These are phyloP conservation scores for Pectinophora gossypiella DNA, from an alignment of 1,140 invertebrate genomes.

Conservation along the genomic window DNA sequence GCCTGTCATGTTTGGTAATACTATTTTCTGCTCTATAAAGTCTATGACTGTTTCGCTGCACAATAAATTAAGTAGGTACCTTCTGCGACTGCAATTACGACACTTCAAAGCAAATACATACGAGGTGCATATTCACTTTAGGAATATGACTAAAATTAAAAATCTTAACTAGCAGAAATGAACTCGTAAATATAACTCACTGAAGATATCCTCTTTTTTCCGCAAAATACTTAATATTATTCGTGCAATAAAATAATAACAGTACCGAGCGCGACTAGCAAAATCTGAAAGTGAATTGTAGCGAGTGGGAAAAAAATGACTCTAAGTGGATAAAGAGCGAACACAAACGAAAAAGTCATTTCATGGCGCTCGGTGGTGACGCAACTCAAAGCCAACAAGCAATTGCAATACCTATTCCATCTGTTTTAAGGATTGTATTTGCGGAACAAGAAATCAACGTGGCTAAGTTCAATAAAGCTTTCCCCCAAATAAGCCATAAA, in stretches of 20 bases:
- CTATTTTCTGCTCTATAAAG: constrained; percentile 62
- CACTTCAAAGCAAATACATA: no score
- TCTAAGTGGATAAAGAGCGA: constrained; percentile 72
- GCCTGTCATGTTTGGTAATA: constrained; percentile 34
- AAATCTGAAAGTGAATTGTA: constrained; percentile 73
- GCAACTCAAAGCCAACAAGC: constrained; percentile 21
- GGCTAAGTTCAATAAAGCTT: constrained; percentile 71
- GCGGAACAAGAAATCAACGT: constrained; percentile 36
- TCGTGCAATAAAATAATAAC: constrained; percentile 67
- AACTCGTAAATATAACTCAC: no score
- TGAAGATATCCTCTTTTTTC: no score
- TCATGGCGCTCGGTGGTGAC: constrained; percentile 55
- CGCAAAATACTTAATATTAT: constrained; percentile 48
- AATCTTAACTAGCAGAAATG: no score
- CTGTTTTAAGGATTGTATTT: constrained; percentile 36
- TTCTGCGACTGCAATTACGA: no score
- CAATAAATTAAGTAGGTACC: no score
- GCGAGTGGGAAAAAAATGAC: constrained; percentile 67
- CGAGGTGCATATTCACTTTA: no score
- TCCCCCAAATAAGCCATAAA: constrained; percentile 74
- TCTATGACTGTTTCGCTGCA: constrained; percentile 9
- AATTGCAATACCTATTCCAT: constrained; percentile 19
- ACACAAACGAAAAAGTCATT: constrained; percentile 71
- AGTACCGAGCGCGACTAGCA: constrained; percentile 46
- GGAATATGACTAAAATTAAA: no score